These are phyloP conservation scores for Odontomyia ornata DNA, from an alignment of 2,888 invertebrate genomes.

Conservation along the genomic window DNA sequence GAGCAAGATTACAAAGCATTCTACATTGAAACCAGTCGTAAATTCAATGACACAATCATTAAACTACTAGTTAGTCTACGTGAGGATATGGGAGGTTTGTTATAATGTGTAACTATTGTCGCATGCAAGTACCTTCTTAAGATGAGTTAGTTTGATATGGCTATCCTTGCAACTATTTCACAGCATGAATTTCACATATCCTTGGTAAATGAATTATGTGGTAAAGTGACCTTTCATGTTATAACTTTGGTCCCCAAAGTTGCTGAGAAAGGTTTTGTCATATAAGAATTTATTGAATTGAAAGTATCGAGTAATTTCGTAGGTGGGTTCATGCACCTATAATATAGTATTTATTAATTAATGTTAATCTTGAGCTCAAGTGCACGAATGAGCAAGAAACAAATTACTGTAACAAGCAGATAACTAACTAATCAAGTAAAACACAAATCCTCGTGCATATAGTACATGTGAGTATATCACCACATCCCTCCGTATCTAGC, in stretches of 20 bases:
- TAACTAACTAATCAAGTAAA: no score
- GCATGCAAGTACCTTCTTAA: neutral
- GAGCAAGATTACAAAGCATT: neutral
- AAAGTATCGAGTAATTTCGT: neutral
- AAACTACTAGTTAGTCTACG: neutral
- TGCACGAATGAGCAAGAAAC: no score
- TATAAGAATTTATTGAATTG: neutral
- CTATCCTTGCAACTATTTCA: constrained; percentile 8
- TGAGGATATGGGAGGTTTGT: neutral
- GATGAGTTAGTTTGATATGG: neutral
- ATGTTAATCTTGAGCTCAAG: no score
- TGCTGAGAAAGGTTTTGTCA: neutral
- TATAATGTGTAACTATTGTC: neutral
- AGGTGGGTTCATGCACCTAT: no score
- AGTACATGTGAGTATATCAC: no score
- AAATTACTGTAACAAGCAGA: no score
- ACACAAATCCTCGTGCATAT: no score
- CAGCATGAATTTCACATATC: constrained; percentile 17
- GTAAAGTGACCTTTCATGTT: constrained; percentile 14
- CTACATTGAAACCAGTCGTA: neutral
- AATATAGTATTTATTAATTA: no score
- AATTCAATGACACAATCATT: constrained; percentile 30
- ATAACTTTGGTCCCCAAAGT: neutral
- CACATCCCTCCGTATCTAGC: no score
- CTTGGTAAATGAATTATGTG: constrained; percentile 27